Evolutionary conservation across 2,888 invertebrate species (phyloP).

Genomic region (Petrolisthes manimaculis): DNA sequence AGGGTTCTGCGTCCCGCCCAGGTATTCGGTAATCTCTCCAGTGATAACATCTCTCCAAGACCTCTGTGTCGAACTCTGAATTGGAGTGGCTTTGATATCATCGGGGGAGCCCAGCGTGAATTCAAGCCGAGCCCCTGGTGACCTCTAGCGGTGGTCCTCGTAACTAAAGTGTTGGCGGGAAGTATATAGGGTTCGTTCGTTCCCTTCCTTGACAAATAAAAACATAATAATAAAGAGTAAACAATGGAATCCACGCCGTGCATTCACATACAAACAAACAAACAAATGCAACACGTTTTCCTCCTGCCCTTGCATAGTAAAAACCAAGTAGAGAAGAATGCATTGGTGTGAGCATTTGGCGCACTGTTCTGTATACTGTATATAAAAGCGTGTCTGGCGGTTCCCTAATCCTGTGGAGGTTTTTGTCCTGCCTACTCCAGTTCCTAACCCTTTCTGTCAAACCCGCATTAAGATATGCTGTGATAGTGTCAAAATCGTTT

Average conservation of each 20-base stretch:
- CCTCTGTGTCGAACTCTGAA: slow-evolving; percentile 46
- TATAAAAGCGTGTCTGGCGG: slow-evolving; percentile 6
- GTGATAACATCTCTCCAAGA: slow-evolving; percentile 50
- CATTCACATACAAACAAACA: no score
- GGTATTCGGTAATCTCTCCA: slow-evolving; percentile 55
- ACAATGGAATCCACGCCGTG: no score
- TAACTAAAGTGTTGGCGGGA: no score
- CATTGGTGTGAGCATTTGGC: no score
- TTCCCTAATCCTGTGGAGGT: slow-evolving; percentile 39
- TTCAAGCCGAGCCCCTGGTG: slow-evolving; percentile 41
- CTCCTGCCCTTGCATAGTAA: no score
- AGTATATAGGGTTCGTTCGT: no score
- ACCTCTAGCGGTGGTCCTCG: slow-evolving; percentile 33
- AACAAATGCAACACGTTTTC: no score
- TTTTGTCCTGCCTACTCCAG: slow-evolving; percentile 46
- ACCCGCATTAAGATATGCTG: slow-evolving; percentile 56
- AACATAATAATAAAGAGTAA: no score
- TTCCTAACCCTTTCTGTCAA: slow-evolving; percentile 59
- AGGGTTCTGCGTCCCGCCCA: slow-evolving; percentile 46
- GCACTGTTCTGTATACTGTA: no score
- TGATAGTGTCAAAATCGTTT: slow-evolving; percentile 54
- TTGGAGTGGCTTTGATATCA: slow-evolving; percentile 54
- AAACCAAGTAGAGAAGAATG: no score
- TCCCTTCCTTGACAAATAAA: no score
- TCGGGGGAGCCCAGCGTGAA: slow-evolving; percentile 38